Evolutionary conservation across 2,797 vertebrate species (phyloP).

Genomic region (Pelodytes ibericus): DNA sequence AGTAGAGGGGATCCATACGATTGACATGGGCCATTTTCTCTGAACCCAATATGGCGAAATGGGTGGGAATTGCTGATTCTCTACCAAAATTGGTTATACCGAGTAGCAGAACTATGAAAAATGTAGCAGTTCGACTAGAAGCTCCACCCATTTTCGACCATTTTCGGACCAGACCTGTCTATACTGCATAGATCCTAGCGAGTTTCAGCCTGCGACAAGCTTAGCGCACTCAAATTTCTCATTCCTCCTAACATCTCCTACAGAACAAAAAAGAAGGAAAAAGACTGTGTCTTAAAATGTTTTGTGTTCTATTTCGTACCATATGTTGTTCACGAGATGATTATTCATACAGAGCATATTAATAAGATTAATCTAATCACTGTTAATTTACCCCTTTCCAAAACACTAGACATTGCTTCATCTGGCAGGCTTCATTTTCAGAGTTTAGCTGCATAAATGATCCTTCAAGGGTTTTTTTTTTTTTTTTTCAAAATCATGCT

Average conservation of each 20-base stretch:
- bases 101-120: too few species aligned
- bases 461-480: slow-evolving; percentile 29
- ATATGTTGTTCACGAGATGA: slow-evolving; percentile 39
- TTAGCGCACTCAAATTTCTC: too few species aligned
- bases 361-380: slow-evolving; percentile 51
- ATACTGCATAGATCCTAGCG: too few species aligned
- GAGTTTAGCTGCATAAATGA: slow-evolving; percentile 12
- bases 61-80: too few species aligned
- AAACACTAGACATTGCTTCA: slow-evolving; percentile 27
- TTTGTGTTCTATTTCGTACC: slow-evolving; percentile 30
- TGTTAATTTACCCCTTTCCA: slow-evolving; percentile 42
- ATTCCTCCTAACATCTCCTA: background rate
- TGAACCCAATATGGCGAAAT: too few species aligned
- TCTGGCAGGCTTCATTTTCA: slow-evolving; percentile 11
- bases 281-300: background rate
- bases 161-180: too few species aligned
- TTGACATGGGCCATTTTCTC: too few species aligned
- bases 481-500: slow-evolving; percentile 11
- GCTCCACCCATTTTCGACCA: too few species aligned
- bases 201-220: too few species aligned
- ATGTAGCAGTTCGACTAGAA: too few species aligned
- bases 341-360: slow-evolving; percentile 46
- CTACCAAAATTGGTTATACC: too few species aligned
- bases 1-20: too few species aligned
- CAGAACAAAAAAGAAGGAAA: background rate